Conservation (phyloP, 2,888 invertebrate species). For the Drosophila prostipennis region DNA sequence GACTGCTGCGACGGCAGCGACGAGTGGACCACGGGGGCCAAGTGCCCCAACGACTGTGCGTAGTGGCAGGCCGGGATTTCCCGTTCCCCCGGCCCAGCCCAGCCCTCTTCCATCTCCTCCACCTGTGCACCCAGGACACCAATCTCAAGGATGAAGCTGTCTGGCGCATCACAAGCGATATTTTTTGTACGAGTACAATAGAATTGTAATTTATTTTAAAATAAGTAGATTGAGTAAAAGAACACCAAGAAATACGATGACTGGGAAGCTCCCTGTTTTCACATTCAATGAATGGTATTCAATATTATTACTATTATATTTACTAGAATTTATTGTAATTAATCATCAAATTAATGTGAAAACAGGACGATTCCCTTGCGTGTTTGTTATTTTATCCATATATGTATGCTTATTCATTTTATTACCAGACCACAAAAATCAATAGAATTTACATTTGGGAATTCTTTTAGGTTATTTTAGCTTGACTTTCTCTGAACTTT, state of each 20-base stretch:
- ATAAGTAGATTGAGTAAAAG: constrained; percentile 71
- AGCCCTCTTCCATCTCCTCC: constrained; percentile 16
- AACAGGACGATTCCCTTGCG: neutral
- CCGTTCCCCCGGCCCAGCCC: neutral
- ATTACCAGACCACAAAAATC: constrained; percentile 61
- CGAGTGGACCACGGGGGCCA: constrained; percentile 86
- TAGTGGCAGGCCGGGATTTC: constrained; percentile 40
- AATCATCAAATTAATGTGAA: neutral
- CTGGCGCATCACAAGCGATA: constrained; percentile 68
- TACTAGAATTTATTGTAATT: neutral
- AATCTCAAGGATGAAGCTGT: constrained; percentile 64
- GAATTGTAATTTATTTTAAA: constrained; percentile 70
- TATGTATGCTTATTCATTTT: constrained; percentile 50
- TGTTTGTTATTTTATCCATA: constrained; percentile 9
- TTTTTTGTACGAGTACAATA: constrained; percentile 61
- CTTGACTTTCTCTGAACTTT: constrained; percentile 29
- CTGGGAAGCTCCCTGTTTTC: neutral
- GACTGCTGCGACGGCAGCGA: constrained; percentile 97
- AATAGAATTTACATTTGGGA: constrained; percentile 69
- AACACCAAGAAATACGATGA: constrained; percentile 11
- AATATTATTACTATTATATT: no score
- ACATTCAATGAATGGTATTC: neutral
- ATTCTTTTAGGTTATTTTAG: constrained; percentile 34
- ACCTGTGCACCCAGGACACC: constrained; percentile 33
- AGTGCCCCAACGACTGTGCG: constrained; percentile 78